phyloP scores from a whole-genome alignment of 1,140 invertebrate species.

The Teleopsis dalmanni region DNA sequence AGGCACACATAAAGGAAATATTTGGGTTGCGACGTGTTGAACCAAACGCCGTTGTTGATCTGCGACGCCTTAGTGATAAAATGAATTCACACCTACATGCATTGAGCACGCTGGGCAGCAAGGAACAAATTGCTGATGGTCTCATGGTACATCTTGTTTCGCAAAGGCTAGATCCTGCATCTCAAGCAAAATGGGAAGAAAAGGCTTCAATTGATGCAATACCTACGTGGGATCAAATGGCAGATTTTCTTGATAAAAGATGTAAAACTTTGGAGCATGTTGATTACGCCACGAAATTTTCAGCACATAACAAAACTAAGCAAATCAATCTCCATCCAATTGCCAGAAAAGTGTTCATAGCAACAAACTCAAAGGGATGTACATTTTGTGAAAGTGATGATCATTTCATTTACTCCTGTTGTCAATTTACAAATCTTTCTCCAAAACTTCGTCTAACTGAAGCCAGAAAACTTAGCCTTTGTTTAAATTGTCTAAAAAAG shows the following conservation, averaged over 20 bases:
- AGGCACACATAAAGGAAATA: constrained; percentile 8
- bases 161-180: not conserved
- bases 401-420: too few relatives aligned
- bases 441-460: too few relatives aligned
- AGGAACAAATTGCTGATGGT: constrained; percentile 2
- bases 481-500: too few relatives aligned
- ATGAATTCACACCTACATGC: constrained; percentile 1
- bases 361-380: too few relatives aligned
- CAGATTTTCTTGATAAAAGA: not conserved
- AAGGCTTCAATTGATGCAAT: not conserved
- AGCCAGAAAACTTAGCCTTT: too few relatives aligned
- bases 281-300: too few relatives aligned
- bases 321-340: too few relatives aligned
- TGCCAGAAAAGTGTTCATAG: too few relatives aligned
- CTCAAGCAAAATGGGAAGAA: constrained; percentile 4
- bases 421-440: too few relatives aligned
- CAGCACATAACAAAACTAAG: too few relatives aligned
- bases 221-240: not conserved
- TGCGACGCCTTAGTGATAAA: constrained; percentile 2
- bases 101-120: not conserved
- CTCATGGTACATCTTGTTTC: not conserved
- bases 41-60: not conserved
- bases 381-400: too few relatives aligned
- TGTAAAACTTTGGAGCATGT: too few relatives aligned
- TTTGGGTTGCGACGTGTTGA: not conserved